phyloP scores from a whole-genome alignment of 2,113 vertebrate species.

The Daubentonia madagascariensis region DNA sequence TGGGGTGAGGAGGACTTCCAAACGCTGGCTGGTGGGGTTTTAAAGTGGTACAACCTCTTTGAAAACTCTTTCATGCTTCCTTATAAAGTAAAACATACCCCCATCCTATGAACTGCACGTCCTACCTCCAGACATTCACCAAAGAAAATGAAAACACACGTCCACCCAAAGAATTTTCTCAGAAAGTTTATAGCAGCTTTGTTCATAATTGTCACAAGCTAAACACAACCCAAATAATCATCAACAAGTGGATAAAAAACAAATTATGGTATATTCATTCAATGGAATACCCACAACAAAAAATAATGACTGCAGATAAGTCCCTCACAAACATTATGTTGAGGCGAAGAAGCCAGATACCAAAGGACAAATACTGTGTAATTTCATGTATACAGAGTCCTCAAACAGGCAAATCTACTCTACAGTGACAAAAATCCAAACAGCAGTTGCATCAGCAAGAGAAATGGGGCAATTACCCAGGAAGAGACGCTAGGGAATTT shows the following conservation, averaged over 20 bases:
- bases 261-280: accelerated
- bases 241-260: background rate
- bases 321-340: accelerated
- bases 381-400: background rate
- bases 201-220: background rate
- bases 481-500: background rate
- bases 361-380: accelerated
- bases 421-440: background rate
- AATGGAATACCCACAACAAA: background rate
- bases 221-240: background rate
- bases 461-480: background rate
- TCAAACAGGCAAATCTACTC: background rate
- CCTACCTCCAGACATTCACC: background rate
- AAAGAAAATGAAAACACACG: background rate
- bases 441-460: background rate
- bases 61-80: background rate
- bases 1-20: accelerated
- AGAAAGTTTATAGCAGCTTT: accelerated
- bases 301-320: accelerated
- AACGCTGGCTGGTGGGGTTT: accelerated
- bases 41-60: accelerated
- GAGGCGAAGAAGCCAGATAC: background rate
- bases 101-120: no score
- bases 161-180: background rate
- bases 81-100: background rate